Percentiles rank a stretch among this genome's conserved stretches.
These are phyloP conservation scores for Drepana falcataria DNA, from an alignment of 2,888 invertebrate genomes.

Conservation along the genomic window DNA sequence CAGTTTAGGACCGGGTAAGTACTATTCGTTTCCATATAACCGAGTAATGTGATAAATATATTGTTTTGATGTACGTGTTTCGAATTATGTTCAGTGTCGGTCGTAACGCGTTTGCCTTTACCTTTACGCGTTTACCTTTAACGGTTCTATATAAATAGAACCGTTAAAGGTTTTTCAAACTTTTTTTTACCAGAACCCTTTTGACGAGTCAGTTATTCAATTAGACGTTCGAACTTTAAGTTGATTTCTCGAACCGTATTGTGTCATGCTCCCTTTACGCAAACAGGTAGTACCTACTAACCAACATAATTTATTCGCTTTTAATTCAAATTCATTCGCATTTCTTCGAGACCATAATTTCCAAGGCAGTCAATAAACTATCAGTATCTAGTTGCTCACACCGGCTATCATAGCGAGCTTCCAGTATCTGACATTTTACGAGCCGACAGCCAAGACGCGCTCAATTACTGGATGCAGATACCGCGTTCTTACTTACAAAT, in stretches of 20 bases:
- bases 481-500: slow-evolving; percentile 9
- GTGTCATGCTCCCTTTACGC: too few species aligned
- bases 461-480: slow-evolving; percentile 35
- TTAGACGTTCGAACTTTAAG: too few species aligned
- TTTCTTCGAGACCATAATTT: background rate
- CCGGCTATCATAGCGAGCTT: background rate
- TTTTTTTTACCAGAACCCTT: too few species aligned
- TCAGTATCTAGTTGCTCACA: background rate
- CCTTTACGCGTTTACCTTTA: too few species aligned
- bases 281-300: too few species aligned
- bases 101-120: too few species aligned
- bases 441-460: slow-evolving; percentile 29
- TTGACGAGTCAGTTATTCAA: too few species aligned
- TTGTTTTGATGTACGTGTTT: background rate
- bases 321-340: too few species aligned
- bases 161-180: too few species aligned
- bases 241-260: too few species aligned
- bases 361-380: background rate
- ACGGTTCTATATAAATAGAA: too few species aligned
- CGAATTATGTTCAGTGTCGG: background rate
- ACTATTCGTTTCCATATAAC: slow-evolving; percentile 9
- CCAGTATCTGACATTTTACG: slow-evolving; percentile 51
- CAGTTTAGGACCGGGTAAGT: slow-evolving; percentile 2
- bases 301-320: too few species aligned
- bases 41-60: background rate